phyloP scores from a whole-genome alignment of 2,113 vertebrate genomes.

The Cavia aperea region DNA sequence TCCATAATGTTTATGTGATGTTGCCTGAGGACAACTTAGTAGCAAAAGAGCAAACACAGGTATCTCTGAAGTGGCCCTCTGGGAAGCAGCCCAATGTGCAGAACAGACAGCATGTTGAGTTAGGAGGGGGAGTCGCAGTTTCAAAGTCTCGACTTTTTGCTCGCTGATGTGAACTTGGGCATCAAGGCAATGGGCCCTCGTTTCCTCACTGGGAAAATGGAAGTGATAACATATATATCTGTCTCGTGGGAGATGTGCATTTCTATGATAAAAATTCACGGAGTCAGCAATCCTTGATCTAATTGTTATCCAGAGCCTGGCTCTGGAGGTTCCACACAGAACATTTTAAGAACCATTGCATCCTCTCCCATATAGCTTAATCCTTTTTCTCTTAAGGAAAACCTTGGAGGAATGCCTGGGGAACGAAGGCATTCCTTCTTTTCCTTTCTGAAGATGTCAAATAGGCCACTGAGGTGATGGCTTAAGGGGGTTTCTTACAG shows the following conservation, averaged over 20 bases:
- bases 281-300: not conserved
- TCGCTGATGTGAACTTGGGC: not conserved
- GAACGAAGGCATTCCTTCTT: not conserved
- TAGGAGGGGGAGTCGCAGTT: not conserved
- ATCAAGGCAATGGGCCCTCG: not conserved
- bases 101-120: not conserved
- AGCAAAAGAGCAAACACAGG: not conserved
- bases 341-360: not conserved
- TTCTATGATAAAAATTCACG: not conserved
- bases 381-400: not conserved
- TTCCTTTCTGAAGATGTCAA: not conserved
- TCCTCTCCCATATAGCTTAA: not conserved
- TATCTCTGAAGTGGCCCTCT: not conserved
- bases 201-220: not conserved
- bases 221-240: not conserved
- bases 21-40: conserved; percentile 46
- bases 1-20: not conserved
- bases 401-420: not conserved
- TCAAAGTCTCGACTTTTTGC: not conserved
- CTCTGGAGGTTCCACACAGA: rapidly evolving
- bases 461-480: too few species aligned
- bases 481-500: not conserved
- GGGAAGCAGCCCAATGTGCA: not conserved
- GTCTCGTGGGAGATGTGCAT: not conserved
- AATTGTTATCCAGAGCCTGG: not conserved